phyloP scores from a whole-genome alignment of 2,888 invertebrate genomes.

The Drosophila parthenogenetica region DNA sequence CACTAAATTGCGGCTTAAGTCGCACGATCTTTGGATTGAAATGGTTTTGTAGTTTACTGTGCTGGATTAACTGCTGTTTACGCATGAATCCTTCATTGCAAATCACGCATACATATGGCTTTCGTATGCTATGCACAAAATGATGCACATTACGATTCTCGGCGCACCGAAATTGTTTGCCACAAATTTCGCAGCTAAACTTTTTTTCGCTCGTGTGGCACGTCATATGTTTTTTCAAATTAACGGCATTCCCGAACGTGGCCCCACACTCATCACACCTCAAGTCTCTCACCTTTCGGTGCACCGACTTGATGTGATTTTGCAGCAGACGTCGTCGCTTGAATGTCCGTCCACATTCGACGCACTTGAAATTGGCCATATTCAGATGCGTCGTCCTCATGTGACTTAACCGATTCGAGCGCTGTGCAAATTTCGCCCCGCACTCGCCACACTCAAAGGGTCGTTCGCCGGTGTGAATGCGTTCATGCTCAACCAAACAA shows the following conservation, averaged over 20 bases:
- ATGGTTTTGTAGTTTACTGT: conserved; percentile 88
- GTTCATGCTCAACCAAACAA: conserved; percentile 92
- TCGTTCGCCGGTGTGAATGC: conserved; percentile 92
- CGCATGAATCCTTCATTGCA: conserved; percentile 94
- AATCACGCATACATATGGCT: conserved; percentile 93
- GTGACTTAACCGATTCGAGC: conserved; percentile 93
- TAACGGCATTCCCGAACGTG: conserved; percentile 93
- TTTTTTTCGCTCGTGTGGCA: conserved; percentile 93
- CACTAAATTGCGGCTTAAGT: conserved; percentile 90
- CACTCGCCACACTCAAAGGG: conserved; percentile 93
- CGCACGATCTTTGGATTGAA: conserved; percentile 92
- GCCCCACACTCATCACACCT: conserved; percentile 91
- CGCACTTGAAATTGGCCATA: conserved; percentile 89
- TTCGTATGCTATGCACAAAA: conserved; percentile 94
- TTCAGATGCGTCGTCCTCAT: conserved; percentile 91
- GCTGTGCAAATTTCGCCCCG: conserved; percentile 91
- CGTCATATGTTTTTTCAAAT: conserved; percentile 90
- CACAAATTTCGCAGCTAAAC: conserved; percentile 92
- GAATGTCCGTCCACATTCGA: conserved; percentile 90
- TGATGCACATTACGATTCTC: conserved; percentile 94
- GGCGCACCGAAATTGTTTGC: conserved; percentile 92
- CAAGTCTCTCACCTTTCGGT: conserved; percentile 92
- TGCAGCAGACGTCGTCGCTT: conserved; percentile 89
- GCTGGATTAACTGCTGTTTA: conserved; percentile 91
- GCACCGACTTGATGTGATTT: conserved; percentile 92